A percentile compares a stretch with the other conserved stretches of the same genome.
phyloP scores from a whole-genome alignment of 2,797 vertebrate species.

The Chaunax sp. region DNA sequence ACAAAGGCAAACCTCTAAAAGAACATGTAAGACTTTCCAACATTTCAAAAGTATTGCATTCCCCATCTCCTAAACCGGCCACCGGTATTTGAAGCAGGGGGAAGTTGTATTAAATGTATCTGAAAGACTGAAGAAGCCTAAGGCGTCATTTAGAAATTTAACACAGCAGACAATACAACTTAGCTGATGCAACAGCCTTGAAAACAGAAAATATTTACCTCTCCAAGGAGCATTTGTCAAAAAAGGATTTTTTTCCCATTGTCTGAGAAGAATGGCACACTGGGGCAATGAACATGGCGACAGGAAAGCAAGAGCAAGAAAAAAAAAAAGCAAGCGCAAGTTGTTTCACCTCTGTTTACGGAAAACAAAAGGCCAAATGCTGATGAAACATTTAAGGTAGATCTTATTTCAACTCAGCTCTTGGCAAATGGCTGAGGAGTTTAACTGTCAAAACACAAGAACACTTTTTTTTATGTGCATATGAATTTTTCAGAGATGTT shows the following conservation, averaged over 20 bases:
- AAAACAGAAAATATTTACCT: constrained; percentile 79
- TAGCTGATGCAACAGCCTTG: constrained; percentile 76
- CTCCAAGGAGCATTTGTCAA: constrained; percentile 68
- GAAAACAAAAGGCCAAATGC: too few relatives aligned
- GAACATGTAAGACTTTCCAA: constrained; percentile 61
- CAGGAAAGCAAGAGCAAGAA: constrained; percentile 22
- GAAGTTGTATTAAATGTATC: constrained; percentile 41
- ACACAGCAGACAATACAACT: constrained; percentile 68
- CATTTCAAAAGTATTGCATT: constrained; percentile 65
- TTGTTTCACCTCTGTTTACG: too few relatives aligned
- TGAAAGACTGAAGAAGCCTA: constrained; percentile 62
- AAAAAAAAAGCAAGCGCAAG: too few relatives aligned
- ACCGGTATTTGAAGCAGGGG: constrained; percentile 36
- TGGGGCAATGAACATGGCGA: constrained; percentile 46
- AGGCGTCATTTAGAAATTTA: constrained; percentile 73
- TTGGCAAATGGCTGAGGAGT: too few relatives aligned
- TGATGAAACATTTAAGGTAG: too few relatives aligned
- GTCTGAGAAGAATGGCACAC: constrained; percentile 54
- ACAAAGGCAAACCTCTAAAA: constrained; percentile 43
- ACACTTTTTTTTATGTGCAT: too few relatives aligned
- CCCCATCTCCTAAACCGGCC: constrained; percentile 24
- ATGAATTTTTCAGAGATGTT: too few relatives aligned
- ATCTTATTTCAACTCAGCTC: too few relatives aligned
- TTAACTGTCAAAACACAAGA: too few relatives aligned
- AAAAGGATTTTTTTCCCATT: constrained; percentile 34